phyloP scores from a whole-genome alignment of 2,113 vertebrate genomes.

The Phrynosoma blainvillii region DNA sequence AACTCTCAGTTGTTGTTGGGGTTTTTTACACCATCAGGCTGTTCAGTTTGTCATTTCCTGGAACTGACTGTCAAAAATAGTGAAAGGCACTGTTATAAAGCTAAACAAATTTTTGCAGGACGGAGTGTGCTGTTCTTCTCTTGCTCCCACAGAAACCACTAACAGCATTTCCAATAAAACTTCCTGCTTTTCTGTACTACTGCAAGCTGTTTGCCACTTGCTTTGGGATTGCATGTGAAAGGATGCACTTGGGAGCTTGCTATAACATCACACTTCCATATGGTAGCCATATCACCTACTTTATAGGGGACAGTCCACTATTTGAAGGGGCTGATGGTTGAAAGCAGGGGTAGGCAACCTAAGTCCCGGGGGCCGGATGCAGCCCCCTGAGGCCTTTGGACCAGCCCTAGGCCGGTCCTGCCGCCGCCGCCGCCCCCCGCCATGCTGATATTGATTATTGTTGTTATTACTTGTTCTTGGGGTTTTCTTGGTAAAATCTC shows the following conservation, averaged over 20 bases:
- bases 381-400: no score
- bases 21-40: neutral
- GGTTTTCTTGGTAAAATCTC: no score
- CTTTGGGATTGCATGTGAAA: neutral
- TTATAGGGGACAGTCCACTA: no score
- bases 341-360: no score
- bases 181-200: neutral
- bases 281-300: no score
- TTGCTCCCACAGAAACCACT: neutral
- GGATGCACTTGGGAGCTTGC: neutral
- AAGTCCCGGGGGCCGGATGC: no score
- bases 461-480: no score
- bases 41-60: slow-evolving; percentile 9
- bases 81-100: neutral
- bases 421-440: no score
- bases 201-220: neutral
- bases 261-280: no score
- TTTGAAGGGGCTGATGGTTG: no score
- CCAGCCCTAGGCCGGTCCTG: no score
- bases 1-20: neutral
- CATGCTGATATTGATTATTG: no score
- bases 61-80: neutral
- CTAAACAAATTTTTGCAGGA: neutral
- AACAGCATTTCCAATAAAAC: neutral
- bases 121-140: neutral